A percentile compares a stretch with the other conserved stretches of the same genome.
These are phyloP conservation scores for Diuraphis noxia DNA, from an alignment of 1,140 invertebrate genomes.

Conservation along the genomic window DNA sequence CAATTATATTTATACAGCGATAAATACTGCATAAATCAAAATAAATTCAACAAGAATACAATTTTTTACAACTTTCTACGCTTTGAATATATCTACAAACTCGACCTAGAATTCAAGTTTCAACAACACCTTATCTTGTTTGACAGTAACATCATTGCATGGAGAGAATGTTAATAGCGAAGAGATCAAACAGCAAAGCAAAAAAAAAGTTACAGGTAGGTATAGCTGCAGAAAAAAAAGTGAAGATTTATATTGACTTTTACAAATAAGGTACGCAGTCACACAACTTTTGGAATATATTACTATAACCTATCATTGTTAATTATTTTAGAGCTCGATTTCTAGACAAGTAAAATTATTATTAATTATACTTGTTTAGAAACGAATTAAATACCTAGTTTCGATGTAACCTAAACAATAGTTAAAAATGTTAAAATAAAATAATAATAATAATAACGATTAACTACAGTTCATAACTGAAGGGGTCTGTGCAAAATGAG, in stretches of 20 bases:
- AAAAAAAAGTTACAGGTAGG: background rate
- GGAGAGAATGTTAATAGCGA: background rate
- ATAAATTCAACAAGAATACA: background rate
- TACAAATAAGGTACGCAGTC: slow-evolving; percentile 25
- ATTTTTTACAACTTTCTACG: slow-evolving; percentile 34
- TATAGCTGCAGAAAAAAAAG: background rate
- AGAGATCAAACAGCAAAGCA: background rate
- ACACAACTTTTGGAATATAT: slow-evolving; percentile 27
- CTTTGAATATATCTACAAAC: background rate
- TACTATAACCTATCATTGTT: background rate
- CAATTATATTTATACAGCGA: background rate
- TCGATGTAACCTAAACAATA: background rate
- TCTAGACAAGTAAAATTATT: background rate
- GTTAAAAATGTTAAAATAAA: background rate
- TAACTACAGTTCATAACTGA: background rate
- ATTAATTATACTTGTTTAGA: slow-evolving; percentile 16
- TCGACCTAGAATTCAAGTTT: slow-evolving; percentile 40
- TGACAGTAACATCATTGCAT: background rate
- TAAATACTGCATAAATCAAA: background rate
- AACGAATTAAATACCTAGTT: background rate
- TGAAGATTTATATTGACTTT: slow-evolving; percentile 31
- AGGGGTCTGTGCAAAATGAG: no score
- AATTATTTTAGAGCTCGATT: slow-evolving; percentile 15
- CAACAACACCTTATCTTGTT: slow-evolving; percentile 25
- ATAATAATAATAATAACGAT: background rate